Conservation (phyloP, 2,888 invertebrate species). For the Melanargia galathea region DNA sequence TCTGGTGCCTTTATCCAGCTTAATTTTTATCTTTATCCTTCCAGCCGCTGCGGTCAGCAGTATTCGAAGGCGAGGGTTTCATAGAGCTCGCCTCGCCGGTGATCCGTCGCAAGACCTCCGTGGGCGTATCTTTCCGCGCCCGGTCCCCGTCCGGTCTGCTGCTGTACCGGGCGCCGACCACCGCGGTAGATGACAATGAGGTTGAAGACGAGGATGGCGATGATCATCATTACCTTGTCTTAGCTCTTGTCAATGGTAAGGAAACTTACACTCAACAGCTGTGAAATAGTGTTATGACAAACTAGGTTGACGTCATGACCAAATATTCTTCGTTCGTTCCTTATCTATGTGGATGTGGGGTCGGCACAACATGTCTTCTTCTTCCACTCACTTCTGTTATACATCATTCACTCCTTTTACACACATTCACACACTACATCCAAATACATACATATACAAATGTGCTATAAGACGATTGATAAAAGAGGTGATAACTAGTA, state of each 20-base stretch:
- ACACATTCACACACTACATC: too few relatives aligned
- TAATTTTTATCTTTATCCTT: conserved; percentile 33
- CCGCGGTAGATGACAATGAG: conserved; percentile 50
- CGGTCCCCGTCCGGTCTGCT: conserved; percentile 85
- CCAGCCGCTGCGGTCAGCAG: conserved; percentile 85
- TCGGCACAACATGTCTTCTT: too few relatives aligned
- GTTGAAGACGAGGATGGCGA: conserved; percentile 59
- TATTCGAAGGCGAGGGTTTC: conserved; percentile 90
- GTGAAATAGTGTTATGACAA: too few relatives aligned
- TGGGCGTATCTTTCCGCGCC: conserved; percentile 90
- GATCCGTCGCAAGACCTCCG: conserved; percentile 85
- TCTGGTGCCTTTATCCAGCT: too few relatives aligned
- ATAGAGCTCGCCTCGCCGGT: conserved; percentile 88
- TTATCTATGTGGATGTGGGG: too few relatives aligned
- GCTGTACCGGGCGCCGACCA: conserved; percentile 84
- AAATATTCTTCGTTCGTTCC: too few relatives aligned
- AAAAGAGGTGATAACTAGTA: too few relatives aligned
- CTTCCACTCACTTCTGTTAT: too few relatives aligned
- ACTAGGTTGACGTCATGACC: too few relatives aligned
- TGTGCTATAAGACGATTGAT: too few relatives aligned
- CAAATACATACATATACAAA: too few relatives aligned
- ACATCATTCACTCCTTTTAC: too few relatives aligned
- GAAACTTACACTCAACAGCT: not conserved
- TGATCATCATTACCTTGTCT: conserved; percentile 61
- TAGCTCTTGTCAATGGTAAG: conserved; percentile 61